A percentile compares a stretch with the other conserved stretches of the same genome.
Conservation (phyloP, 2,888 invertebrate species). For the Balanococcus diminutus region DNA sequence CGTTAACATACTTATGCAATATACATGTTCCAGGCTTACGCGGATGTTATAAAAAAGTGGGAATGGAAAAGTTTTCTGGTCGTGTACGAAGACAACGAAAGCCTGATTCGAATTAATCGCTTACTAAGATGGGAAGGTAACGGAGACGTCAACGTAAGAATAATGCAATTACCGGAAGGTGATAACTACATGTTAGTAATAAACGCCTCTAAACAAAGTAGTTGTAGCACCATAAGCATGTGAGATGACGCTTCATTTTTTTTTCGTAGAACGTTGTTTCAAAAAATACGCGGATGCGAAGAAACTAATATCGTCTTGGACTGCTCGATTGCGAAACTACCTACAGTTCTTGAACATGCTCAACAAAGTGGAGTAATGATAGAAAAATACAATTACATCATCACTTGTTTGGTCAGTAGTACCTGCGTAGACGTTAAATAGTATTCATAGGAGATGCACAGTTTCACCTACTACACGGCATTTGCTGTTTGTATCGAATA, state of each 20-base stretch:
- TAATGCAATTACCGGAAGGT: slow-evolving; percentile 36
- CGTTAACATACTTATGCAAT: no score
- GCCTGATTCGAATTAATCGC: slow-evolving; percentile 66
- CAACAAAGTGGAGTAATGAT: slow-evolving; percentile 70
- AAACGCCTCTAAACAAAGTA: no score
- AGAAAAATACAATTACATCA: slow-evolving; percentile 65
- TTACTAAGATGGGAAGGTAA: slow-evolving; percentile 62
- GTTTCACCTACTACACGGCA: background rate
- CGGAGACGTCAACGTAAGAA: slow-evolving; percentile 6
- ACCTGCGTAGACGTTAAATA: no score
- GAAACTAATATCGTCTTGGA: slow-evolving; percentile 66
- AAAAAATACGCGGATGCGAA: slow-evolving; percentile 63
- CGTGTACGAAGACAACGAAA: slow-evolving; percentile 68
- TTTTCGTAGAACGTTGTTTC: slow-evolving; percentile 62
- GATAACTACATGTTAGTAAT: slow-evolving; percentile 39
- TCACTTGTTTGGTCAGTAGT: slow-evolving; percentile 64
- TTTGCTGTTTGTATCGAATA: background rate
- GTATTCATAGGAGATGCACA: no score
- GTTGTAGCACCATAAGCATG: no score
- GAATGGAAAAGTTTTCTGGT: slow-evolving; percentile 68
- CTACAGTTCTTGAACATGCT: slow-evolving; percentile 65
- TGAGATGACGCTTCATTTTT: no score
- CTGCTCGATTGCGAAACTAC: slow-evolving; percentile 64
- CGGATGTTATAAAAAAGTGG: slow-evolving; percentile 65
- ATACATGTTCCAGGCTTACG: slow-evolving; percentile 88